phyloP scores from a whole-genome alignment of 2,113 vertebrate genomes.

The Thryonomys swinderianus region DNA sequence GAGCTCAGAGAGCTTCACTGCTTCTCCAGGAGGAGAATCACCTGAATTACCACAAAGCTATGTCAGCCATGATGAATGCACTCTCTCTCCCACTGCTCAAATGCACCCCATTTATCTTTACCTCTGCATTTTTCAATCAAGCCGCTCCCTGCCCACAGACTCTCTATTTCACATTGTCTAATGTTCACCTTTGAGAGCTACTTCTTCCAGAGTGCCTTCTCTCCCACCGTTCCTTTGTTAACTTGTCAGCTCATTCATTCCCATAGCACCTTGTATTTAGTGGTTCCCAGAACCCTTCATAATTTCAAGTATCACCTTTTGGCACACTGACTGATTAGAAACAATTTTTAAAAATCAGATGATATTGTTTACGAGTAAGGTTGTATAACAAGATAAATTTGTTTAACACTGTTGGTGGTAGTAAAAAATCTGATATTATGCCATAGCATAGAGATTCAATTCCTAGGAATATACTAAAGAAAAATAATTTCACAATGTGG shows the following conservation, averaged over 20 bases:
- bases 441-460: not conserved
- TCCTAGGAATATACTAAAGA: not conserved
- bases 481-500: not conserved
- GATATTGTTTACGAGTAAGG: not conserved
- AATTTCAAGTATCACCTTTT: not conserved
- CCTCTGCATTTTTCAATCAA: not conserved
- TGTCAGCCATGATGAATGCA: not conserved
- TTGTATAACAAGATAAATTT: not conserved
- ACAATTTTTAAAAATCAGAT: not conserved
- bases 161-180: not conserved
- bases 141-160: not conserved
- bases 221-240: not conserved
- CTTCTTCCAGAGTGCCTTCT: not conserved
- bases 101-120: not conserved
- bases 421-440: not conserved
- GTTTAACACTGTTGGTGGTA: not conserved
- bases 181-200: not conserved
- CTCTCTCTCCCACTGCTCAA: not conserved
- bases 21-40: not conserved
- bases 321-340: not conserved
- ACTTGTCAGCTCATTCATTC: not conserved
- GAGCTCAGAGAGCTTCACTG: not conserved
- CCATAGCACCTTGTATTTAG: not conserved
- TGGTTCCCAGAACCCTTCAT: not conserved
- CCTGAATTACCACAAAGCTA: not conserved